These are phyloP conservation scores for Lepisosteus oculatus DNA, from an alignment of 2,113 vertebrate species.

Conservation along the genomic window DNA sequence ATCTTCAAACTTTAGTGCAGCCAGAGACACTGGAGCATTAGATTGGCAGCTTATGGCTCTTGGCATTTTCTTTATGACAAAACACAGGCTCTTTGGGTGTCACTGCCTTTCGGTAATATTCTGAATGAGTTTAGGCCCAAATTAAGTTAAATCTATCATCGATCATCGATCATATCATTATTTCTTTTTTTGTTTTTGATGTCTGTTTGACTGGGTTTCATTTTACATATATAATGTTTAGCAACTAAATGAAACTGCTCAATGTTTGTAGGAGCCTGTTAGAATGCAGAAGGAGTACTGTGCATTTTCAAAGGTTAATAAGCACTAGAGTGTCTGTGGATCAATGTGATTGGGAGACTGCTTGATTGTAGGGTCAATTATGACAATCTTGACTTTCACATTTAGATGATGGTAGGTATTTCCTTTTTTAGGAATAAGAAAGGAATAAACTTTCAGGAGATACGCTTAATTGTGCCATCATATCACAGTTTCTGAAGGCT, in stretches of 20 bases:
- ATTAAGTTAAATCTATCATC: not conserved
- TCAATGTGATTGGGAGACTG: no score
- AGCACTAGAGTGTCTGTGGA: no score
- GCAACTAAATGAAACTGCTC: no score
- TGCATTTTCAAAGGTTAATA: no score
- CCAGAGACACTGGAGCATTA: not conserved
- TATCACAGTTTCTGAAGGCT: not conserved
- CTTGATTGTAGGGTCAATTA: no score
- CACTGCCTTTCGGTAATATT: not conserved
- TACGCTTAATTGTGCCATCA: no score
- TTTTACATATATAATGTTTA: not conserved
- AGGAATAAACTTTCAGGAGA: no score
- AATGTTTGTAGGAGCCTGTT: no score
- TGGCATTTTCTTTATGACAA: constrained; percentile 5
- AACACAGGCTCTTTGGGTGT: not conserved
- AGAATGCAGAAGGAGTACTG: no score
- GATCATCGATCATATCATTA: not conserved
- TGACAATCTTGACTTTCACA: no score
- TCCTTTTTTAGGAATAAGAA: no score
- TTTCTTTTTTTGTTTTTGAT: constrained; percentile 5
- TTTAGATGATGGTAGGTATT: no score
- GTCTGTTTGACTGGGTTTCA: not conserved
- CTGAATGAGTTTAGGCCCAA: not conserved
- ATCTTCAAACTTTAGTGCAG: not conserved
- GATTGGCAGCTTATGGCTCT: not conserved